These are phyloP conservation scores for Ophion slaviceki DNA, from an alignment of 2,888 invertebrate genomes.

Conservation along the genomic window DNA sequence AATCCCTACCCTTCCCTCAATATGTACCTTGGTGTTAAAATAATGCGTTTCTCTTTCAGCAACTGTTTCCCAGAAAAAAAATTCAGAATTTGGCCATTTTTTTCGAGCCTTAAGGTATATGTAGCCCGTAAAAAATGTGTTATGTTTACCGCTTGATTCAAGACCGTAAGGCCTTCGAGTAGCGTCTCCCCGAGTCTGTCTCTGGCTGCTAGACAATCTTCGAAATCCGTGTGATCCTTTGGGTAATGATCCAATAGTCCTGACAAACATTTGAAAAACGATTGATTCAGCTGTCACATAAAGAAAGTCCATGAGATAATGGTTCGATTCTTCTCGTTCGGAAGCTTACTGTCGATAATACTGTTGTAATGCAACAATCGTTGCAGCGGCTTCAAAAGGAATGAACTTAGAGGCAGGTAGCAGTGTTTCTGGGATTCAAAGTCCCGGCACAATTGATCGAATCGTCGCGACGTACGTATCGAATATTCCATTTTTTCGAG, in stretches of 20 bases:
- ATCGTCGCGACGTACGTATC: conserved; percentile 88
- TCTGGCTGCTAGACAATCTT: conserved; percentile 88
- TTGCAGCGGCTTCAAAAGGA: conserved; percentile 93
- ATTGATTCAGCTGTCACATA: background rate
- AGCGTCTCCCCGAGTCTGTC: conserved; percentile 81
- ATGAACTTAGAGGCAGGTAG: conserved; percentile 93
- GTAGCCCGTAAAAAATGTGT: too few relatives aligned
- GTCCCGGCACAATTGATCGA: conserved; percentile 89
- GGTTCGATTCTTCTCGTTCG: background rate
- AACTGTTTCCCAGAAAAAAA: too few relatives aligned
- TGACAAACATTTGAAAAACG: conserved; percentile 75
- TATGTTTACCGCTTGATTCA: conserved; percentile 80
- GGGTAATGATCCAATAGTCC: conserved; percentile 90
- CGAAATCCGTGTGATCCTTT: conserved; percentile 88
- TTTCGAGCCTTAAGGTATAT: background rate
- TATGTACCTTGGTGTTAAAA: too few relatives aligned
- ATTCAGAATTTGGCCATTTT: background rate
- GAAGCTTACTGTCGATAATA: conserved; percentile 89
- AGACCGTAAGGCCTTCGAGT: conserved; percentile 79
- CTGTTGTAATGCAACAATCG: conserved; percentile 93
- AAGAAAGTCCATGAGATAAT: background rate
- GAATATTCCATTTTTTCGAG: conserved; percentile 92
- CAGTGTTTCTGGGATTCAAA: conserved; percentile 94
- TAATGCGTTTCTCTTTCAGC: too few relatives aligned
- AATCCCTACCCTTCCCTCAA: too few relatives aligned